Conservation (phyloP, 2,113 vertebrate species). For the Rhynchomys soricoides region DNA sequence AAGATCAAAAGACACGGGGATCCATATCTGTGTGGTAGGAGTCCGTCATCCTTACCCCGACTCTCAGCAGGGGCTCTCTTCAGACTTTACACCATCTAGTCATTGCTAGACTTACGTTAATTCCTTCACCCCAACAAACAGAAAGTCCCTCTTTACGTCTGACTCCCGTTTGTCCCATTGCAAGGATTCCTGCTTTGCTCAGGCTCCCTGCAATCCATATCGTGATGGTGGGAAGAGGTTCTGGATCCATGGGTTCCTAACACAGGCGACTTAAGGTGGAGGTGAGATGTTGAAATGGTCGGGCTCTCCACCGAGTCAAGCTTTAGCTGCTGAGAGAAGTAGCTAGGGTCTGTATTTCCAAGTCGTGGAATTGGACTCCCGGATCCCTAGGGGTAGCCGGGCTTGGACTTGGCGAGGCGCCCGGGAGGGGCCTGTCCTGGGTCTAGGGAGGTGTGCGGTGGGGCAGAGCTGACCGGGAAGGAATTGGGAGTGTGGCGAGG, state of each 20-base stretch:
- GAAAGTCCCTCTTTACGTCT: neutral
- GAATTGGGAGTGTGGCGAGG: neutral
- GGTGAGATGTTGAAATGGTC: neutral
- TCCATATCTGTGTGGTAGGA: neutral
- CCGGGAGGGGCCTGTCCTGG: slow-evolving; percentile 55
- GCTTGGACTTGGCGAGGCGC: slow-evolving; percentile 50
- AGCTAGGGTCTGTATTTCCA: neutral
- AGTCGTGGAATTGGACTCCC: slow-evolving; percentile 12
- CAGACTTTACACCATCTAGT: neutral
- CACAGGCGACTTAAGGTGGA: neutral
- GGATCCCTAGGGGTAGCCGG: slow-evolving; percentile 1
- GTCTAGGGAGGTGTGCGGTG: slow-evolving; percentile 59
- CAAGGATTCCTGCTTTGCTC: neutral
- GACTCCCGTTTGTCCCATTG: neutral
- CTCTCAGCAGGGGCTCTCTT: neutral
- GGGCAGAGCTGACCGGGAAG: neutral
- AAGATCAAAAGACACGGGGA: neutral
- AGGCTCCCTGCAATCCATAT: neutral
- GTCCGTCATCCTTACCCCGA: neutral
- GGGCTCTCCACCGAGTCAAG: neutral
- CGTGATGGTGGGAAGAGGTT: neutral
- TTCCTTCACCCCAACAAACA: neutral
- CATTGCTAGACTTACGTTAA: neutral
- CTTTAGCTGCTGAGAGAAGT: neutral
- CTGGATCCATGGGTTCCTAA: neutral